Evolutionary conservation across 2,888 invertebrate genomes (phyloP).

Genomic region (Uloborus plumipes): DNA sequence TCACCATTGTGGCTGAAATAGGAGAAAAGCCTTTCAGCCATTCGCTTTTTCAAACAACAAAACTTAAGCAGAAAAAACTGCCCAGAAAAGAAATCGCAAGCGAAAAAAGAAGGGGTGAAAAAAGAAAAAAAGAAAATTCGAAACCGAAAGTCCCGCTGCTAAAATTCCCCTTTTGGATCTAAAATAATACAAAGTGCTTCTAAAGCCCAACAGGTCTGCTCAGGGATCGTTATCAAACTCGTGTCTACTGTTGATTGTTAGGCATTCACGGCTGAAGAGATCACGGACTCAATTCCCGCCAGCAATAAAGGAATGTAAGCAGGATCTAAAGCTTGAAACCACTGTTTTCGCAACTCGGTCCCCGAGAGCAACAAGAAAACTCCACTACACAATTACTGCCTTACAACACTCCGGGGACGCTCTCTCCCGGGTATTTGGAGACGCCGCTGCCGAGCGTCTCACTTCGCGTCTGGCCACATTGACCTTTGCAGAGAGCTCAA

Average conservation of each 20-base stretch:
- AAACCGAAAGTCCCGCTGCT: constrained; percentile 50
- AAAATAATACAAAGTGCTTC: constrained; percentile 62
- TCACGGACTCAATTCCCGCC: constrained; percentile 51
- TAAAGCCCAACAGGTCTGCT: constrained; percentile 60
- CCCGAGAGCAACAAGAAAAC: constrained; percentile 62
- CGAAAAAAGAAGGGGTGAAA: constrained; percentile 13
- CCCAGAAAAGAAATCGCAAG: constrained; percentile 3
- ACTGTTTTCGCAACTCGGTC: constrained; percentile 61
- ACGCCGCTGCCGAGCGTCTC: constrained; percentile 41
- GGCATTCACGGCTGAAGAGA: constrained; percentile 45
- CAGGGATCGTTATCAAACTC: constrained; percentile 56
- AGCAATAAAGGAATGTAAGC: constrained; percentile 64
- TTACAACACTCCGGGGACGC: constrained; percentile 61
- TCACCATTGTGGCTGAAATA: no score
- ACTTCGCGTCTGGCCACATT: constrained; percentile 5
- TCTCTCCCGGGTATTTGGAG: constrained; percentile 54
- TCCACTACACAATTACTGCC: constrained; percentile 64
- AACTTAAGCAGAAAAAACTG: constrained; percentile 14
- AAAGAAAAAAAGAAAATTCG: constrained; percentile 30
- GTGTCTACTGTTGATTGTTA: constrained; percentile 58
- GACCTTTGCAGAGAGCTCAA: neutral
- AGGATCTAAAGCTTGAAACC: constrained; percentile 63
- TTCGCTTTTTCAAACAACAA: no score
- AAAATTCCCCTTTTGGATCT: constrained; percentile 58
- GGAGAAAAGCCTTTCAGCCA: no score